These are phyloP conservation scores for Perca fluviatilis DNA, from an alignment of 2,113 vertebrate genomes.

Conservation along the genomic window DNA sequence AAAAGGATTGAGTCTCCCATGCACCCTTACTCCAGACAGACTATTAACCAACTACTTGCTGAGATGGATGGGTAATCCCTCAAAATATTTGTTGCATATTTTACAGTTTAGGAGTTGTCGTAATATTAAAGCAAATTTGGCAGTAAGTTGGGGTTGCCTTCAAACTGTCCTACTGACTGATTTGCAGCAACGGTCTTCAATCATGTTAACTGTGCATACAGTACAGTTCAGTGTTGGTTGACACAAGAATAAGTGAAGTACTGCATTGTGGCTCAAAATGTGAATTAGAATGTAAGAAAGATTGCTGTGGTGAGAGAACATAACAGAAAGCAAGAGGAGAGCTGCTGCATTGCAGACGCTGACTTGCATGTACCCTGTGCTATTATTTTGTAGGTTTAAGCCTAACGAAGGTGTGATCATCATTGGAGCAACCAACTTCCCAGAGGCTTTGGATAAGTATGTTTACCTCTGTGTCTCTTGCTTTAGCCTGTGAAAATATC, in stretches of 20 bases:
- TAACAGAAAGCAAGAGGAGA: neutral
- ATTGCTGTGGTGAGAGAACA: neutral
- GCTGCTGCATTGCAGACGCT: neutral
- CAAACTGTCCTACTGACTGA: too few species aligned
- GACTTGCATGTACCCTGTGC: neutral
- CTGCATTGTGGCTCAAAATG: neutral
- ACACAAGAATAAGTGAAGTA: neutral
- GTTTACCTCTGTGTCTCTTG: conserved; percentile 61
- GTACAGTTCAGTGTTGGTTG: neutral
- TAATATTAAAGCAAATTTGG: neutral
- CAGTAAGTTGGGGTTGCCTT: neutral
- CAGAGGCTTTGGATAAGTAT: conserved; percentile 98
- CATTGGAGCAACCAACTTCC: conserved; percentile 98
- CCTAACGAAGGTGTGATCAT: conserved; percentile 98
- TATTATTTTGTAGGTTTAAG: conserved; percentile 89
- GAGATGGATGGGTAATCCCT: conserved; percentile 96
- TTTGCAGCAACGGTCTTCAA: neutral
- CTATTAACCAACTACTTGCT: conserved; percentile 98
- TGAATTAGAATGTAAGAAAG: neutral
- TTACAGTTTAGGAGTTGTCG: neutral
- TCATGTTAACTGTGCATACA: neutral
- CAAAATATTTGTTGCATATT: neutral
- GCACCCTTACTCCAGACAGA: conserved; percentile 99
- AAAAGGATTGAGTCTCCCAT: conserved; percentile 99
- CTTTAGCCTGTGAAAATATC: neutral